Evolutionary conservation across 2,888 invertebrate genomes (phyloP), one percentile per base, ranked within the genome.

Genomic region (Hirtodrosophila cameraria): DNA sequence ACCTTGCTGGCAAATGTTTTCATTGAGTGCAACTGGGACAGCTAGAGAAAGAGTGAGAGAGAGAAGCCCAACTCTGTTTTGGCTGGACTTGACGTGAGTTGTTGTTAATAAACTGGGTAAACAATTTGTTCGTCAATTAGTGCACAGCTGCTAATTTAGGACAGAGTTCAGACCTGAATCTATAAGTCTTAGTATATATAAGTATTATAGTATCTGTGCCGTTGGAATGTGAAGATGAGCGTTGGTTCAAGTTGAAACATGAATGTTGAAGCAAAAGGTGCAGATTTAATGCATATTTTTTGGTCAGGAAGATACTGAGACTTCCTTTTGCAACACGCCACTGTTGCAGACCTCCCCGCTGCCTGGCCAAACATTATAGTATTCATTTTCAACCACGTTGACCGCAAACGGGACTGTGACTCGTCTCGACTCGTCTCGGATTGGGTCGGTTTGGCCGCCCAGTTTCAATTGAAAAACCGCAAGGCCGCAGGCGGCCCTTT

Each of bases 401-500:
- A 66, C 76, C 77, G 35, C 74, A 71, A n/a, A 46, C 30, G 15
- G 45, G 20, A 49, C 30, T 30, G 55, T 5, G 20, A 28, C 13
- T n/a, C 9, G 25, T 16, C 20, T 30, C 36, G 69, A 49, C 50
- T 38, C 23, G 23, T 23, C 23, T 8, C 8, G 33, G 41, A 33
- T 31, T 27, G 36, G 18, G 48, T 55, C 20, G 50, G 9, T 16
- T 48, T 41, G 9, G 42, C 43, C 46, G 38, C 55, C 52, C 57
- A 43, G 61, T 74, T 82, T 73, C 79, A 81, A 81, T 87, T 82
- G 85, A 86, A 81, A 80, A 85, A 81, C 87, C 82, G 69, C 82
- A 85, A 70, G 62, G 63, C 72, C 60, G 64, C 62, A 71, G 81
- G 62, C 73, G 54, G 31, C 61, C 61, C 60, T 62, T 69, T 67